Evolutionary conservation across 2,113 vertebrate genomes (phyloP), one percentile per base, ranked within the genome.

Genomic region (Proteles cristata): DNA sequence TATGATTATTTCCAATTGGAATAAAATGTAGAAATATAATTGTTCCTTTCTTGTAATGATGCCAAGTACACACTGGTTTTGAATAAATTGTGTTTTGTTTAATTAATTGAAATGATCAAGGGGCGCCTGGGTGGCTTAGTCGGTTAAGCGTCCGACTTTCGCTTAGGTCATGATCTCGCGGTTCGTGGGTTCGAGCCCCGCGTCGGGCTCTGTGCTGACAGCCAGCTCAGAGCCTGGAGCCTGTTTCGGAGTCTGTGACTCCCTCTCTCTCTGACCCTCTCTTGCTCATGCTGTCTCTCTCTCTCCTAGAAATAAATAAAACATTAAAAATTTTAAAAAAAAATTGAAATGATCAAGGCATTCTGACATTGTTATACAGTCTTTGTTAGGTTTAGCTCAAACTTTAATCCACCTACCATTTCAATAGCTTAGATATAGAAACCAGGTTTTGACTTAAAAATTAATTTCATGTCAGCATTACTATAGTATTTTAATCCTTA

Each of bases 341-440:
- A n/a, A 94, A 50, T 58, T 73, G 31, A 94, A 95, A 43, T 86
- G 12, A 76, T 73, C 43, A 77, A 88, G 58, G 11, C 26, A 87
- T 63, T 83, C 7, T 73, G 25, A 95, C 66, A 74, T 83, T 81
- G 53, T 81, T 86, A 61, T 69, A 9, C 21, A 61, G 7, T 55
- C 33, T 91, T 93, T 28, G 10, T 82, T 95, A 76, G 55, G 31
- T 73, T 73, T 95, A 71, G n/a, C 85, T 61, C n/a, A 77, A 69
- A 68, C 33, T 26, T 50, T 82, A 23, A 87, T 55, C 28, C 5
- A 83, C 65, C 14, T 69, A 92, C 19, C 15, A 74, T 81, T 85
- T 91, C 9, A 94, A 5, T 74, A 74, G 45, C 63, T 87, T 61
- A 69, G 50, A 92, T 94, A 96, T 71, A 63, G n/a, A 83, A 97